phyloP scores from a whole-genome alignment of 2,797 vertebrate genomes.

The Malurus leucopterus region DNA sequence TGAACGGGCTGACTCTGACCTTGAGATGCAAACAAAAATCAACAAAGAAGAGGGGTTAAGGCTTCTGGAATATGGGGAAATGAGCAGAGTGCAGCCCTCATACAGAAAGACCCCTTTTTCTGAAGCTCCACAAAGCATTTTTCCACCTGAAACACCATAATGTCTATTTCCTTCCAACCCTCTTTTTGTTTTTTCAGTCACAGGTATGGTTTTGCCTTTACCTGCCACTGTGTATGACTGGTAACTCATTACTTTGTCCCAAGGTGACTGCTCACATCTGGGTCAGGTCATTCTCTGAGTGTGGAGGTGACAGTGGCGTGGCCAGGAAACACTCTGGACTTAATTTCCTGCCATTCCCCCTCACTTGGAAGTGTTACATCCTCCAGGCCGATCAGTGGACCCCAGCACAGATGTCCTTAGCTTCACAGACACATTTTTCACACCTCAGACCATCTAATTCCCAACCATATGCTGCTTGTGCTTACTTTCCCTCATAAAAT shows the following conservation, averaged over 20 bases:
- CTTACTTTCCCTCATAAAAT: not conserved
- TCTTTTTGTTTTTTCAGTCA: not conserved
- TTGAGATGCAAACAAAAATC: not conserved
- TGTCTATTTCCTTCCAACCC: not conserved
- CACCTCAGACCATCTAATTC: not conserved
- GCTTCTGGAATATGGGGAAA: not conserved
- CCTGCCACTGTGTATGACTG: not conserved
- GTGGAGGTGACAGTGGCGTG: not conserved
- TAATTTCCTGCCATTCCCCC: constrained; percentile 12
- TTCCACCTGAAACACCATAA: not conserved
- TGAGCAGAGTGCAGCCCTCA: not conserved
- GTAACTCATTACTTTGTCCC: not conserved
- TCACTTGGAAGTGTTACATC: not conserved
- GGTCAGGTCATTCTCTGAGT: not conserved
- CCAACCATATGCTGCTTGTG: not conserved
- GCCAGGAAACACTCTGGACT: not conserved
- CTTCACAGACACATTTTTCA: constrained; percentile 6
- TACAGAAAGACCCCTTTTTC: not conserved
- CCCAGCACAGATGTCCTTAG: not conserved
- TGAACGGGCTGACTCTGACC: not conserved
- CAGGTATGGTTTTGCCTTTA: not conserved
- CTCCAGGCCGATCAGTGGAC: not conserved
- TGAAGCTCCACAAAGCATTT: not conserved
- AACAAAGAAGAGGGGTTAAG: not conserved
- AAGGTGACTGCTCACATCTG: not conserved